Evolutionary conservation across 2,113 vertebrate species (phyloP), one percentile per base, ranked within the genome.

Genomic region (Romanogobio albipinnatus): DNA sequence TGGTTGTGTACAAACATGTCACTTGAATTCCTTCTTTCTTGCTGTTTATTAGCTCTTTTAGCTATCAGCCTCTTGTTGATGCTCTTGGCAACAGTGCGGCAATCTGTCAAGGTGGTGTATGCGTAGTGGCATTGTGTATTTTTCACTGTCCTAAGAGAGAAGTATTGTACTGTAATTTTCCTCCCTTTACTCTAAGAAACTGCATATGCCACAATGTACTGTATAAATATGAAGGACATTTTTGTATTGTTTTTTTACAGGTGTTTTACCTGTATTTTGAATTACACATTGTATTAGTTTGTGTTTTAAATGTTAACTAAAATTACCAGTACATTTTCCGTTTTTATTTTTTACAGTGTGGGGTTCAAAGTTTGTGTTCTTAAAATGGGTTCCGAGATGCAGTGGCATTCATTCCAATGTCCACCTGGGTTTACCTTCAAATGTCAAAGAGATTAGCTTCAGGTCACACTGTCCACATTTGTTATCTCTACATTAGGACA

Each of bases 371-470:
- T 73, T 77, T 87, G 84, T 22, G 82, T 89, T 77, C n/a, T 66
- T 87, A 49, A 68, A 61, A 39, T 53, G 76, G 73, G 59, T 81
- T 87, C n/a, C 43, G 17, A 89, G 82, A 87, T 73, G 61, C 73
- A 83, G 4, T 78, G 73, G 79, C 84, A 90, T 88, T 89, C 79
- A 86, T 68, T 85, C 51, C 29, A 29, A 73, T 47, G 29, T 82
- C 64, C 29, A 76, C 43, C 76, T 64, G 78, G 84, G 36, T 76
- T 61, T 83, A 82, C 77, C 85, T 82, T 85, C 56, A 88, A 89
- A 91, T 90, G 89, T 86, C 87, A 89, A 51, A 86, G 22, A 86
- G 84, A 88, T 87, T 87, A 84, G 81, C 83, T 86, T 36, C 62
- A 88, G 84, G 86, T 17, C 64, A 84, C 78, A 77, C 39, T 49